These are phyloP conservation scores for Latheticus oryzae DNA, from an alignment of 2,888 invertebrate genomes.

Conservation along the genomic window DNA sequence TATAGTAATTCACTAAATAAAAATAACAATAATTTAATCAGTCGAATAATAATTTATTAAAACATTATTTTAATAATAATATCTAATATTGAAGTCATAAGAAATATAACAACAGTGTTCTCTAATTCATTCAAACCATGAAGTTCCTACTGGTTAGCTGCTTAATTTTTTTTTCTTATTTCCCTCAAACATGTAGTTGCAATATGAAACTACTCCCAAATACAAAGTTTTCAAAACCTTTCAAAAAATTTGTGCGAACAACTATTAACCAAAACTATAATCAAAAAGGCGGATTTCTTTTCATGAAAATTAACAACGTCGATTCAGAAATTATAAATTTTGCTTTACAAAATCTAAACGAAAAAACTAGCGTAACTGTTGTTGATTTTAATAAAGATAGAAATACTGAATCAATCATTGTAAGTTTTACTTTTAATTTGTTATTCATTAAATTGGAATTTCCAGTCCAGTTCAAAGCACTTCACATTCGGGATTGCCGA, in stretches of 20 bases:
- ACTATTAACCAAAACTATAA: slow-evolving; percentile 28
- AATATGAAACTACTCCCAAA: slow-evolving; percentile 4
- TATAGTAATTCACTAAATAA: no score
- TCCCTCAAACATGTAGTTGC: no score
- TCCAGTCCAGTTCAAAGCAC: slow-evolving; percentile 36
- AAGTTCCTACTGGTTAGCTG: no score
- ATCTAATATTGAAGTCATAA: no score
- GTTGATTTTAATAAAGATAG: slow-evolving; percentile 7
- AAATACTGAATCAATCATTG: slow-evolving; percentile 6
- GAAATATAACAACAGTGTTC: no score
- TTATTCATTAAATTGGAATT: not conserved
- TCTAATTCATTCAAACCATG: no score
- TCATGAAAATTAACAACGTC: slow-evolving; percentile 26
- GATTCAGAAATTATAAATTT: slow-evolving; percentile 33
- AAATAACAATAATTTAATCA: no score
- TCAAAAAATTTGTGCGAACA: slow-evolving; percentile 30
- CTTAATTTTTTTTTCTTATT: no score
- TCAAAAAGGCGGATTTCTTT: slow-evolving; percentile 36
- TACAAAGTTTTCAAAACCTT: no score
- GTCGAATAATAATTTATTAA: no score
- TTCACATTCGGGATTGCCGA: slow-evolving; percentile 32
- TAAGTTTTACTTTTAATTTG: slow-evolving; percentile 5
- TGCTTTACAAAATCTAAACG: slow-evolving; percentile 13
- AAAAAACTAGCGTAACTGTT: slow-evolving; percentile 16
- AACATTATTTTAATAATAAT: no score